Base-by-base conservation (phyloP, 2,113 vertebrate species). In the Amphiprion ocellaris region DNA sequence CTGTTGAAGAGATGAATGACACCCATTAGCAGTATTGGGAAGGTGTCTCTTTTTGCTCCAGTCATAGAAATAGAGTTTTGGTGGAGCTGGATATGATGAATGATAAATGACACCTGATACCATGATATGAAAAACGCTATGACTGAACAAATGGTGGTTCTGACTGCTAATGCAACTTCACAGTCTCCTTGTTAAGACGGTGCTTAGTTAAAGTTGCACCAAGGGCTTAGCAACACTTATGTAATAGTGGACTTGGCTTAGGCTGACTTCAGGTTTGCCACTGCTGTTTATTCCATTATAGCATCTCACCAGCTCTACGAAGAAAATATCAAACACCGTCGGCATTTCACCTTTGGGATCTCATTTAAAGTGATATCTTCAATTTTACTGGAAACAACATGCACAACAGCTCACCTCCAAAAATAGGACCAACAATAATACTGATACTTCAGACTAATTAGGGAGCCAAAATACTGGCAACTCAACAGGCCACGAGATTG, bases 1-100 rank as follows among this genome's bases (percentile, higher is more conserved):
- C 41, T 76, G 33, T 50, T 81, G 62, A 76, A 37, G 61, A 86
- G 86, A 92, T 85, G 74, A 91, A 90, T 89, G 69, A 78, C 79
- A 83, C 23, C 86, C 77, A 88, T 87, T 89, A 81, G 69, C 30
- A 21, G 17, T 70, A 80, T 82, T 88, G 82, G 59, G 59, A 90
- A 83, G 54, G 60, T 61, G 53, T 83, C 77, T 81, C 21, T 77
- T 60, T 83, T 74, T 62, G 66, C 78, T 82, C 52, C 53, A 64
- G 30, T 84, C 74, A 84, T 39, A 89, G 59, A 76, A 76, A 85
- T 58, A 39, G 46, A 75, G 46, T 58, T 81, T 72, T 85, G 24
- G 39, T 61, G 52, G 69, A 74, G 55, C 61, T 81, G 24, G 30
- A 72, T 76, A 71, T 79, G 76, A 81, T 56, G 44, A 82, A 86